These are phyloP conservation scores for Machaerirhynchus nigripectus DNA, from an alignment of 2,113 vertebrate species.

Conservation along the genomic window DNA sequence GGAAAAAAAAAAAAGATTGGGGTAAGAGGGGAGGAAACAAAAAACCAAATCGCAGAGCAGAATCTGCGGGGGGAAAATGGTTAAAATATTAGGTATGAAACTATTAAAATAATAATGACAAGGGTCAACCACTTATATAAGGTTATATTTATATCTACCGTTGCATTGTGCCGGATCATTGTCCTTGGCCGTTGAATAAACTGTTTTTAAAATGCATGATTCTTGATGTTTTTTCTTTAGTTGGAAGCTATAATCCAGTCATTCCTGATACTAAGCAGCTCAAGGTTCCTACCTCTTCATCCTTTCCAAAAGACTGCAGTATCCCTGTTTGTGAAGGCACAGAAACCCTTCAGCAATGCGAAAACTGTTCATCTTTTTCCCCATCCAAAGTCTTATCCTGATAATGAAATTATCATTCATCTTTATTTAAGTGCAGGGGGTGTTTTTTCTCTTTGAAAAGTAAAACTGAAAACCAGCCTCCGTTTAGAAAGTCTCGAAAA, in stretches of 20 bases:
- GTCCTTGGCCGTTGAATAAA: slow-evolving; percentile 64
- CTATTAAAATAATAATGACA: slow-evolving; percentile 58
- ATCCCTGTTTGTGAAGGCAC: background rate
- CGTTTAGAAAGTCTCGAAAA: background rate
- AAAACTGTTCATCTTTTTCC: background rate
- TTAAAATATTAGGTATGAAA: slow-evolving; percentile 60
- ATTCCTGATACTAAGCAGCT: slow-evolving; percentile 51
- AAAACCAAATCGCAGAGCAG: slow-evolving; percentile 19
- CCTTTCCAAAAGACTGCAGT: slow-evolving; percentile 56
- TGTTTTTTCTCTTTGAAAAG: background rate
- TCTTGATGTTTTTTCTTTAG: slow-evolving; percentile 67
- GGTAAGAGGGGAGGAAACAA: background rate
- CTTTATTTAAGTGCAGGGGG: slow-evolving; percentile 30
- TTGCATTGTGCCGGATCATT: slow-evolving; percentile 66
- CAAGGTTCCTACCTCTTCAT: slow-evolving; percentile 55
- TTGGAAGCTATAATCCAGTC: slow-evolving; percentile 57
- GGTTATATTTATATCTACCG: slow-evolving; percentile 68
- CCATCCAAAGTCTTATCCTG: slow-evolving; percentile 20
- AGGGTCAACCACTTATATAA: slow-evolving; percentile 70
- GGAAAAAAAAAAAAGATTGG: background rate
- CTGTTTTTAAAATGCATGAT: slow-evolving; percentile 67
- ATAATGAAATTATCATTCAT: slow-evolving; percentile 68
- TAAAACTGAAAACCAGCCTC: background rate
- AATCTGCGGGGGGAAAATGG: slow-evolving; percentile 22
- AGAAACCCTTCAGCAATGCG: slow-evolving; percentile 13